Evolutionary conservation across 2,797 vertebrate genomes (phyloP).

Genomic region (Limosa lapponica): DNA sequence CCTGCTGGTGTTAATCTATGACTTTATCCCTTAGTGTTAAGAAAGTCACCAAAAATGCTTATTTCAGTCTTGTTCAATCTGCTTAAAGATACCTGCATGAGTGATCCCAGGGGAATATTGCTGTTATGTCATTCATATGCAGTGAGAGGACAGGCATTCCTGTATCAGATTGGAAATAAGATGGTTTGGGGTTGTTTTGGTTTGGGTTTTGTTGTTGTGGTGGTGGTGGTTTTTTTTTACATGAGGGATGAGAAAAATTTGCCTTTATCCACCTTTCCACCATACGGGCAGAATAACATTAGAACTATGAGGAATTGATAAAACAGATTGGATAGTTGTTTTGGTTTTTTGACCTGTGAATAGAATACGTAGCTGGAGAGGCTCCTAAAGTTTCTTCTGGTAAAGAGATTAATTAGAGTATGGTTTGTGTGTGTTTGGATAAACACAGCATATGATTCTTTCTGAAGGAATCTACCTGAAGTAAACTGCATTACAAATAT

Average conservation of each 20-base stretch:
- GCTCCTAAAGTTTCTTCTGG: neutral
- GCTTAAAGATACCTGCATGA: neutral
- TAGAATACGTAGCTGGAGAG: neutral
- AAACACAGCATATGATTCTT: rapidly evolving
- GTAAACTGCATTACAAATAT: neutral
- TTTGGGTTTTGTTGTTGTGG: no score
- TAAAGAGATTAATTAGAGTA: neutral
- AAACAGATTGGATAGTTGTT: neutral
- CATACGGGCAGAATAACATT: neutral
- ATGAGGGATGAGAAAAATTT: neutral
- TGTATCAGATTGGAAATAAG: neutral
- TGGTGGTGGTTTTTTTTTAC: no score
- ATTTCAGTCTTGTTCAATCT: neutral
- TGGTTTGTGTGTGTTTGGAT: neutral
- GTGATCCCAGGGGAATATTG: neutral
- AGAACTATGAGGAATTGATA: neutral
- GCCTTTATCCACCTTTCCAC: neutral
- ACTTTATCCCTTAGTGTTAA: neutral
- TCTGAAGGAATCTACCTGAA: neutral
- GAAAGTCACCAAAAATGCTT: rapidly evolving
- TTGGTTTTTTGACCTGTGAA: neutral
- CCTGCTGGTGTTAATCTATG: neutral
- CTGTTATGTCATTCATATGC: neutral
- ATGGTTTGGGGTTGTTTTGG: rapidly evolving
- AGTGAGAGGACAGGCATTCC: neutral